Percentiles rank a stretch among this genome's conserved stretches.
phyloP scores from a whole-genome alignment of 2,797 vertebrate genomes.

The Centroberyx gerrardi region DNA sequence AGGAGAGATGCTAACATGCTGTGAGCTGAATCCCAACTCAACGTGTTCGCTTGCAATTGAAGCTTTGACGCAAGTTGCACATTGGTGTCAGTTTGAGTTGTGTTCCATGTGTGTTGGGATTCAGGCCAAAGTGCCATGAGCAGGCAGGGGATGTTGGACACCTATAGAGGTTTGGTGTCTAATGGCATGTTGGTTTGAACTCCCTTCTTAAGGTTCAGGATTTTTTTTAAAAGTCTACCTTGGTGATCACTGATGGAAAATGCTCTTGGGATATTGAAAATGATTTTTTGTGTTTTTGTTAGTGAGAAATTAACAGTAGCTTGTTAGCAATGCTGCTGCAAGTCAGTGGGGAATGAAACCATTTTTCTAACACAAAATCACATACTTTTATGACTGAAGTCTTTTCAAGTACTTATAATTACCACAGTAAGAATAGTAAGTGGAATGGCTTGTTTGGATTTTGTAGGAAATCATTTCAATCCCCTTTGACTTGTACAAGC shows the following conservation, averaged over 20 bases:
- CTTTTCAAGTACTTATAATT: neutral
- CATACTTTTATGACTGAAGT: too few species aligned
- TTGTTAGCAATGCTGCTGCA: neutral
- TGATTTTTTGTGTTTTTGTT: too few species aligned
- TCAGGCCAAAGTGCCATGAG: constrained; percentile 30
- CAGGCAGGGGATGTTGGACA: neutral
- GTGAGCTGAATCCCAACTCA: constrained; percentile 36
- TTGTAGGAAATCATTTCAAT: neutral
- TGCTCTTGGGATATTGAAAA: neutral
- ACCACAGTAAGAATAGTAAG: neutral
- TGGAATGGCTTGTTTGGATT: neutral
- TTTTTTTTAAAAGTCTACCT: neutral
- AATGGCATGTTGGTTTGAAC: neutral
- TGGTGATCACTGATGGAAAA: neutral
- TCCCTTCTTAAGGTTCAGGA: neutral
- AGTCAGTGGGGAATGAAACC: too few species aligned
- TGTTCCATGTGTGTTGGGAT: constrained; percentile 26
- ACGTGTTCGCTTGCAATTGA: neutral
- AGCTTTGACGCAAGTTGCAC: constrained; percentile 11
- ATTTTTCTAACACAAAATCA: neutral
- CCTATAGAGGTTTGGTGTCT: neutral
- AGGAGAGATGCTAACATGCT: neutral
- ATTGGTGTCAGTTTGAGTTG: constrained; percentile 14
- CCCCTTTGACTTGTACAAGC: neutral
- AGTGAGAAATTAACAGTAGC: neutral